Conservation (phyloP, 2,113 vertebrate species). For the Seriola rivoliana region DNA sequence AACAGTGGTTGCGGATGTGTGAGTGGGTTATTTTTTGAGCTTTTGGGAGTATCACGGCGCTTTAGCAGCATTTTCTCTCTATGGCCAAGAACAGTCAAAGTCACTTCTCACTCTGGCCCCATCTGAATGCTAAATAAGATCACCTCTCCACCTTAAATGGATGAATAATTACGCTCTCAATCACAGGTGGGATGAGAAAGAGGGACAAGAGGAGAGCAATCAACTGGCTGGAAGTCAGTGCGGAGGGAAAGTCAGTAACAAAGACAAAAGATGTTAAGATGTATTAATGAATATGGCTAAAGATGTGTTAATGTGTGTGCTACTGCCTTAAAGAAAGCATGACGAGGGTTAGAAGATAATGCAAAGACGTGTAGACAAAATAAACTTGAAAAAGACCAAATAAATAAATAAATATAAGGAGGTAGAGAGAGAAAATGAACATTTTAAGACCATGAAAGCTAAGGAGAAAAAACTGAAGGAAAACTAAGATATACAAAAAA, state of each 20-base stretch:
- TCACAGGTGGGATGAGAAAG: slow-evolving; percentile 4
- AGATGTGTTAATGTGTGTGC: slow-evolving; percentile 5
- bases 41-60: not conserved
- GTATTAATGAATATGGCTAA: not conserved
- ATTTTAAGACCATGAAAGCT: too few relatives aligned
- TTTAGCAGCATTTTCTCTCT: not conserved
- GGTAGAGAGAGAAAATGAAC: too few relatives aligned
- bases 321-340: not conserved
- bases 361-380: not conserved
- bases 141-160: slow-evolving; percentile 8
- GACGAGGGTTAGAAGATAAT: not conserved
- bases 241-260: slow-evolving; percentile 3
- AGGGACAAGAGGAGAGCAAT: slow-evolving; percentile 6
- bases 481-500: too few relatives aligned
- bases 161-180: slow-evolving; percentile 8
- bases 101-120: not conserved
- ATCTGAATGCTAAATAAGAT: slow-evolving; percentile 25
- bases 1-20: not conserved
- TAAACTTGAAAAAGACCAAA: not conserved
- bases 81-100: not conserved
- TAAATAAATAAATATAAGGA: too few relatives aligned
- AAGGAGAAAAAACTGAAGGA: too few relatives aligned
- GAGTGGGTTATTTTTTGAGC: not conserved
- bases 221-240: not conserved
- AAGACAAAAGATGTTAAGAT: slow-evolving; percentile 7